phyloP scores from a whole-genome alignment of 2,113 vertebrate genomes.

The Calyptommatus sinebrachiatus region DNA sequence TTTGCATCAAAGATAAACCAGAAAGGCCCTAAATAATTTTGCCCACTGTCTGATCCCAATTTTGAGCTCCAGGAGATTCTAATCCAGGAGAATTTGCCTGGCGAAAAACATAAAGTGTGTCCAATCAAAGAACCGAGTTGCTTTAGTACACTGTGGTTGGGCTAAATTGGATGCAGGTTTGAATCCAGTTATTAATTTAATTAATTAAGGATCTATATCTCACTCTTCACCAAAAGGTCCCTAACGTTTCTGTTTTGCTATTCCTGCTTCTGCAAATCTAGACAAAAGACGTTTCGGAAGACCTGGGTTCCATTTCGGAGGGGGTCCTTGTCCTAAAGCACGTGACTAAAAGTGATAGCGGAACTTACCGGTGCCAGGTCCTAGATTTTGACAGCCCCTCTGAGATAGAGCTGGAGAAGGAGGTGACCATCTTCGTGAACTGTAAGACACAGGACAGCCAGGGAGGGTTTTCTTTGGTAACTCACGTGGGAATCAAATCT shows the following conservation, averaged over 20 bases:
- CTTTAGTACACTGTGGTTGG: not conserved
- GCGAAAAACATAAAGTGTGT: too few species aligned
- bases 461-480: not conserved
- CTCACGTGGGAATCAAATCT: too few species aligned
- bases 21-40: too few species aligned
- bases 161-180: not conserved
- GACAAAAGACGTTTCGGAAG: not conserved
- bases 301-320: constrained; percentile 8
- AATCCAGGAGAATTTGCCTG: too few species aligned
- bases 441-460: not conserved
- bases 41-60: too few species aligned
- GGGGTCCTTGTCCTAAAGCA: constrained; percentile 62
- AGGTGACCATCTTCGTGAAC: constrained; percentile 61
- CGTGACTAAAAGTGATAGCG: constrained; percentile 65
- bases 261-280: not conserved
- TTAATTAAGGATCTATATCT: not conserved
- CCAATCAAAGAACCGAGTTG: not conserved
- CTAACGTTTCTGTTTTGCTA: too few species aligned
- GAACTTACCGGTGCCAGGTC: constrained; percentile 72
- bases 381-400: constrained; percentile 70
- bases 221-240: not conserved
- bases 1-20: too few species aligned
- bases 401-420: constrained; percentile 52
- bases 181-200: not conserved
- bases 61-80: too few species aligned